Evolutionary conservation across 2,888 invertebrate genomes (phyloP), one percentile per base, ranked within the genome.

Genomic region (Nomada fabriciana): DNA sequence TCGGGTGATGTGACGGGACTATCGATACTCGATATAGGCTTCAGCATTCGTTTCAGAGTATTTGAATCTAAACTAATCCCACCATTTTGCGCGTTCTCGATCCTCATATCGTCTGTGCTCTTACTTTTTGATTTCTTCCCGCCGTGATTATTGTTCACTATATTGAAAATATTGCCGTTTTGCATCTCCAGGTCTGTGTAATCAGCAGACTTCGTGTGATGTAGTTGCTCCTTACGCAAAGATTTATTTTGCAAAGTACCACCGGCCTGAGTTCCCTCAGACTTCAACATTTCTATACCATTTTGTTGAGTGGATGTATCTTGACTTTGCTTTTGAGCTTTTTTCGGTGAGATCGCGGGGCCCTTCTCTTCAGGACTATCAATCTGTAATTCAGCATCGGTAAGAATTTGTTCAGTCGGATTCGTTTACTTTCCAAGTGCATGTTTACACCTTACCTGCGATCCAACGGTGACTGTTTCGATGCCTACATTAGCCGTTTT

Each of bases 31-130:
- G 98, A 97, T 96, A 99, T 97, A 68, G 98, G 98, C 92, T 98
- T 98, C 89, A 99, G 95, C 98, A 99, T 98, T 86, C 98, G 96
- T 94, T 98, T 98, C 89, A 99, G 95, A 11, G 98, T 98, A 92
- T 96, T 97, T 91, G 97, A 97, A 94, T 98, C 98, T 94, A 97
- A 94, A 89, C 94, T 95, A 89, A 95, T 94, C 50, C 94, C 94
- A 81, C 92, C 92, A 75, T 93, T 93, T 76, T 93, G 92, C 53
- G 92, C 90, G 78, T 93, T 94, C 72, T 94, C 94, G 86, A 94
- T 93, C 78, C 94, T 96, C 97, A 98, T 98, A 92, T 98, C 98
- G 94, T 98, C 98, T 71, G 98, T 98, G 94, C 98, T 98, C 94
- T 98, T 98, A 89, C 98, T 98, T 93, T 97, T 97, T 82, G 95